Conservation (phyloP, 2,113 vertebrate genomes). For the Phalacrocorax carbo region DNA sequence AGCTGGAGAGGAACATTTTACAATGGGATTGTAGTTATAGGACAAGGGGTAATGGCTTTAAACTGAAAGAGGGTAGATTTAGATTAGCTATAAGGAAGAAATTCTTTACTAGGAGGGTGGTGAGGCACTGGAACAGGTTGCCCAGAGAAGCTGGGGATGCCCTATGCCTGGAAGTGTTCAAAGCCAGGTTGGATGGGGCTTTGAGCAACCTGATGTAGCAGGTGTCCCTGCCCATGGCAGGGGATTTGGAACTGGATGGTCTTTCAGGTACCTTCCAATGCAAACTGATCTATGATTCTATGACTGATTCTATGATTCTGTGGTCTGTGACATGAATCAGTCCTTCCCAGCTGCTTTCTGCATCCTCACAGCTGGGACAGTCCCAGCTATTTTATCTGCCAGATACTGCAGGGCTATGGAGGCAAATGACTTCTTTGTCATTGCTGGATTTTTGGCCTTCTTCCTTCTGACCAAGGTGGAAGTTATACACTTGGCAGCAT, state of each 20-base stretch:
- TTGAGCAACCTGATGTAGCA: not conserved
- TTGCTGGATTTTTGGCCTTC: slow-evolving; percentile 4
- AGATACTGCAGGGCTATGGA: not conserved
- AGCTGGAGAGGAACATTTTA: too few species aligned
- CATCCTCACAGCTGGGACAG: not conserved
- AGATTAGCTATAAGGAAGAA: not conserved
- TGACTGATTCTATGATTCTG: not conserved
- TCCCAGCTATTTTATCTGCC: not conserved
- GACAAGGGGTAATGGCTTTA: not conserved
- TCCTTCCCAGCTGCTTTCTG: not conserved
- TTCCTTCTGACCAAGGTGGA: not conserved
- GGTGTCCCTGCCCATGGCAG: not conserved
- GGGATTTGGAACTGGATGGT: not conserved
- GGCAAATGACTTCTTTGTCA: not conserved
- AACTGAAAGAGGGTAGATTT: not conserved
- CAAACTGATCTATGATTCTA: not conserved
- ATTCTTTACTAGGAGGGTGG: not conserved
- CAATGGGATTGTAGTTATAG: too few species aligned
- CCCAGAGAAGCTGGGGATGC: not conserved
- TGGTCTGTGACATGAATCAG: not conserved
- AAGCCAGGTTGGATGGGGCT: not conserved
- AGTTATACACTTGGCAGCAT: not conserved
- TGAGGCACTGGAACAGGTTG: not conserved
- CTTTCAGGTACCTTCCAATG: not conserved
- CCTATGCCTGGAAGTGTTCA: not conserved